Conservation (phyloP, 2,888 invertebrate genomes). For the Dinocampus coccinellae region DNA sequence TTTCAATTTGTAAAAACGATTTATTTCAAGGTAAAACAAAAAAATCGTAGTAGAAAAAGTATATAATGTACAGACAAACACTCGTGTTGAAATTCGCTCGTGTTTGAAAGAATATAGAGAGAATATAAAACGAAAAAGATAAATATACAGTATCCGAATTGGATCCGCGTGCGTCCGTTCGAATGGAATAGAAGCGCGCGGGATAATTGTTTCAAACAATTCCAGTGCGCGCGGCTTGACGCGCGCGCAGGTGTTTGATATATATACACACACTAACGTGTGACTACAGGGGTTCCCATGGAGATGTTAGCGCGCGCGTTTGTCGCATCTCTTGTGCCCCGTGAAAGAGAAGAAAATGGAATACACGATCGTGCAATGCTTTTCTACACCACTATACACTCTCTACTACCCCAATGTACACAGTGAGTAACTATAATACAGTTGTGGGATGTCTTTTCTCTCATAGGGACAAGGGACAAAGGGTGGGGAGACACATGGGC, state of each 20-base stretch:
- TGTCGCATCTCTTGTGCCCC: slow-evolving; percentile 16
- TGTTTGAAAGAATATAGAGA: neutral
- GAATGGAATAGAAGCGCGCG: slow-evolving; percentile 65
- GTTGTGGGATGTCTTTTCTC: slow-evolving; percentile 41
- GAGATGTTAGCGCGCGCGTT: slow-evolving; percentile 52
- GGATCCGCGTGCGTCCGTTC: slow-evolving; percentile 50
- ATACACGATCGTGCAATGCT: neutral
- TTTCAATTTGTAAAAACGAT: slow-evolving; percentile 64
- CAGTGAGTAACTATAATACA: slow-evolving; percentile 14
- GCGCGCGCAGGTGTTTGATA: slow-evolving; percentile 44
- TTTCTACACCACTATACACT: slow-evolving; percentile 18
- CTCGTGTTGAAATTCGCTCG: too few species aligned
- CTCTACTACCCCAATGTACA: neutral
- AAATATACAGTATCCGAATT: neutral
- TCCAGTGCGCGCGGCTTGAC: slow-evolving; percentile 50
- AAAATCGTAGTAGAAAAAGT: slow-evolving; percentile 19
- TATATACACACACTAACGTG: neutral
- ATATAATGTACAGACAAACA: neutral
- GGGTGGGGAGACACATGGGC: slow-evolving; percentile 54
- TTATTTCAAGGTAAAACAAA: slow-evolving; percentile 47
- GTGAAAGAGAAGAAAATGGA: slow-evolving; percentile 17
- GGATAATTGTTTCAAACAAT: slow-evolving; percentile 70
- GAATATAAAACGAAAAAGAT: neutral
- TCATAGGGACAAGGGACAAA: slow-evolving; percentile 40
- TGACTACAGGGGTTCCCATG: slow-evolving; percentile 59